Evolutionary conservation across 2,113 vertebrate species (phyloP).

Genomic region (Regulus satrapa): DNA sequence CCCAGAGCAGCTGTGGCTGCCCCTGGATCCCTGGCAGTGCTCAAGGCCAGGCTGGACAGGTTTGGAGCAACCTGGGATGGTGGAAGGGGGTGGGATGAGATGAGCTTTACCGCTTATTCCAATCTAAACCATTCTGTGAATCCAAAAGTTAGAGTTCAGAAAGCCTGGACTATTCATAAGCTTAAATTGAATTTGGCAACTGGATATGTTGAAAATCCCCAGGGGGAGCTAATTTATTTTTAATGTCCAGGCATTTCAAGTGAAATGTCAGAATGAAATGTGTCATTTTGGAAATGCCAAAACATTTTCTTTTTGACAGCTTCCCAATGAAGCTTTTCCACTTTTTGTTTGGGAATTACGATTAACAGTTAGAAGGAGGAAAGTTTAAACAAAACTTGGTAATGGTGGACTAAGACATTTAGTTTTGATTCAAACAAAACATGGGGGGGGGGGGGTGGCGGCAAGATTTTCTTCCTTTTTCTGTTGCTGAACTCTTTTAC

Average conservation of each 20-base stretch:
- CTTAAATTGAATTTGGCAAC: conserved; percentile 27
- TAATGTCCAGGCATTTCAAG: conserved; percentile 37
- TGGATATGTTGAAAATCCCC: background rate
- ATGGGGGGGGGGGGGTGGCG: too few species aligned
- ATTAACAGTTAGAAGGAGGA: background rate
- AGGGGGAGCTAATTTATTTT: conserved; percentile 26
- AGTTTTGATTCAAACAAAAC: background rate
- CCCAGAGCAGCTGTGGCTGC: background rate
- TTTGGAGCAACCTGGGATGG: background rate
- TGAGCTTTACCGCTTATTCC: background rate
- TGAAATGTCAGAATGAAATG: conserved; percentile 29
- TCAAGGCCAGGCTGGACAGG: accelerated
- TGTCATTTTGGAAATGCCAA: conserved; percentile 48
- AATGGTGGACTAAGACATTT: background rate
- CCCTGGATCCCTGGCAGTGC: background rate
- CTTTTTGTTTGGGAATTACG: background rate
- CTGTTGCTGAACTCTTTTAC: accelerated
- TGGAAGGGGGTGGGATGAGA: background rate
- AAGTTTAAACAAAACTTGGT: conserved; percentile 1
- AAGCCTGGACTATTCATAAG: background rate
- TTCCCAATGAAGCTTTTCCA: conserved; percentile 27
- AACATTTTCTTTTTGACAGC: conserved; percentile 38
- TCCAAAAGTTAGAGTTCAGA: background rate
- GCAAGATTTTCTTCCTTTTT: background rate
- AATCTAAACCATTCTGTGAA: background rate